phyloP scores from a whole-genome alignment of 2,113 vertebrate species.

The Tetrao urogallus region DNA sequence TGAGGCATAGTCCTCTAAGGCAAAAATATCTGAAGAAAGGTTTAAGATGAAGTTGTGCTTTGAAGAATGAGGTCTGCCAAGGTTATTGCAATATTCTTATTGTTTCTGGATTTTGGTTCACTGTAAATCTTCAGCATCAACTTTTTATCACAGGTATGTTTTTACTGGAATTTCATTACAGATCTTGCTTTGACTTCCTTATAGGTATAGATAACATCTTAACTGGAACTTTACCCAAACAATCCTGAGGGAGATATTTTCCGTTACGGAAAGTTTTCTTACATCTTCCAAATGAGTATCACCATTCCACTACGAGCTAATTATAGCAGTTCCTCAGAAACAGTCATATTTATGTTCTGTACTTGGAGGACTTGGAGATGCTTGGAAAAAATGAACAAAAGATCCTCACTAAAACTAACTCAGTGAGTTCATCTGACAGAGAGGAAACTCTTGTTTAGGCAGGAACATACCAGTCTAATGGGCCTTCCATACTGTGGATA shows the following conservation, averaged over 20 bases:
- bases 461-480: not conserved
- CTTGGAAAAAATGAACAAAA: not conserved
- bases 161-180: not conserved
- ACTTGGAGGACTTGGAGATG: not conserved
- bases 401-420: not conserved
- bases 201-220: not conserved
- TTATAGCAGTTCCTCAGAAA: not conserved
- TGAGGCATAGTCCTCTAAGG: not conserved
- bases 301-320: not conserved
- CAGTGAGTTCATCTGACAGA: not conserved
- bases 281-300: not conserved
- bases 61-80: not conserved
- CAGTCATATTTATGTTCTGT: fast-evolving
- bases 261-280: not conserved
- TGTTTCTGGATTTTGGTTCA: not conserved
- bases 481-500: not conserved
- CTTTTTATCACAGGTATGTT: not conserved
- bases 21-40: not conserved
- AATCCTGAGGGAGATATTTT: not conserved
- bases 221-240: not conserved
- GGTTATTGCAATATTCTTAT: not conserved
- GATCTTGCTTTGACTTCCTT: not conserved
- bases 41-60: not conserved
- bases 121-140: not conserved
- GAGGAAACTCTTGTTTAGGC: not conserved